Evolutionary conservation across 2,888 invertebrate species (phyloP).

Genomic region (Ophonus ardosiacus): DNA sequence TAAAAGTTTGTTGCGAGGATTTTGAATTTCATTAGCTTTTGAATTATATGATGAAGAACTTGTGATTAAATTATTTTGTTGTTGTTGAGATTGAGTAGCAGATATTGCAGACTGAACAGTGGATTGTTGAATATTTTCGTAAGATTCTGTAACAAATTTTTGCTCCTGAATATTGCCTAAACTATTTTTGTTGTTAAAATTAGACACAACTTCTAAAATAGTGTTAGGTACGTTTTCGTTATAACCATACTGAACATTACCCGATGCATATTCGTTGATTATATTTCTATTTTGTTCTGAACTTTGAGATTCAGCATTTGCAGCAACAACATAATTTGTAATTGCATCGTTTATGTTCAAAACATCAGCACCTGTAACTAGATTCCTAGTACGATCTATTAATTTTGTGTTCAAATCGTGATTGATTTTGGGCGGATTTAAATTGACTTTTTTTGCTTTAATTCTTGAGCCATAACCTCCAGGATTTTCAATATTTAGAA

Average conservation of each 20-base stretch:
- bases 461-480: conserved; percentile 64
- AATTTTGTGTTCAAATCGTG: conserved; percentile 73
- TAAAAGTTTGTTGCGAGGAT: conserved; percentile 46
- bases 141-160: conserved; percentile 62
- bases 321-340: conserved; percentile 65
- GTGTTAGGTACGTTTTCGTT: conserved; percentile 51
- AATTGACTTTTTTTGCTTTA: conserved; percentile 47
- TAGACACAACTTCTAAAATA: conserved; percentile 43
- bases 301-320: neutral
- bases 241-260: conserved; percentile 55
- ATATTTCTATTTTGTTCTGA: conserved; percentile 49
- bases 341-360: conserved; percentile 80
- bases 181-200: conserved; percentile 28
- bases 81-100: conserved; percentile 58
- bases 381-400: conserved; percentile 79
- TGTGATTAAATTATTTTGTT: conserved; percentile 47
- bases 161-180: conserved; percentile 1
- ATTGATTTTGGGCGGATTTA: neutral
- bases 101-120: conserved; percentile 44
- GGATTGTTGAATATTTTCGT: conserved; percentile 12
- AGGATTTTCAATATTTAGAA: conserved; percentile 61
- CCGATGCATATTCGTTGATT: conserved; percentile 49
- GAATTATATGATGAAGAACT: conserved; percentile 37
- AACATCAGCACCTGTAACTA: conserved; percentile 82
- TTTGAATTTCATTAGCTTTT: conserved; percentile 21